phyloP scores from a whole-genome alignment of 2,797 vertebrate species.

The Alcedo quadribrachys region DNA sequence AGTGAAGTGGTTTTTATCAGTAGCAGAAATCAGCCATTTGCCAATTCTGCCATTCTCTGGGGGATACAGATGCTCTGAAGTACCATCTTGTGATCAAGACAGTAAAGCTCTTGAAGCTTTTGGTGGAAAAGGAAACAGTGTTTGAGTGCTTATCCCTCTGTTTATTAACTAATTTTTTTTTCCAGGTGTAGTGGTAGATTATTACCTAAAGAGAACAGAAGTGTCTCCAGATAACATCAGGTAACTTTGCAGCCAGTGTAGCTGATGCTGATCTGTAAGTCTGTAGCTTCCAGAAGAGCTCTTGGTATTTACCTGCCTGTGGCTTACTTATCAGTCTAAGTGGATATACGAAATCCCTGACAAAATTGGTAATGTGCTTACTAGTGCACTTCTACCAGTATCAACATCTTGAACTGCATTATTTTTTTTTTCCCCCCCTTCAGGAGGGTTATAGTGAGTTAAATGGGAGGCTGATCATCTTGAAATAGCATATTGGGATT shows the following conservation, averaged over 20 bases:
- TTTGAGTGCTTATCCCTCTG: not conserved
- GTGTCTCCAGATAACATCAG: not conserved
- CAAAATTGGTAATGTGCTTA: not conserved
- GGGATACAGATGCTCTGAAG: not conserved
- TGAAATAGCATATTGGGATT: not conserved
- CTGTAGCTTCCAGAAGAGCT: not conserved
- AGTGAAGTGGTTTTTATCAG: not conserved
- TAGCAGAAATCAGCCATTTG: not conserved
- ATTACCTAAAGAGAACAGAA: not conserved
- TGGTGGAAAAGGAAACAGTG: not conserved
- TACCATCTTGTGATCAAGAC: not conserved
- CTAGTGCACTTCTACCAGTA: not conserved
- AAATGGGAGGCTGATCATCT: not conserved
- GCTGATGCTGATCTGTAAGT: not conserved
- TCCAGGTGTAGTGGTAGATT: not conserved
- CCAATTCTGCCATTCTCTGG: not conserved
- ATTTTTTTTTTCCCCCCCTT: no score
- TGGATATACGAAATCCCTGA: not conserved
- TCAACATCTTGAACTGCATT: not conserved
- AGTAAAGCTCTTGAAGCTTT: not conserved
- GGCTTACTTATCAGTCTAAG: not conserved
- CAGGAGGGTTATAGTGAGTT: not conserved
- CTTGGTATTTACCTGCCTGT: not conserved
- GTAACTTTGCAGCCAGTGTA: not conserved
- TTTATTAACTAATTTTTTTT: not conserved